phyloP scores from a whole-genome alignment of 2,797 vertebrate species.

The Enteromius fasciolatus region DNA sequence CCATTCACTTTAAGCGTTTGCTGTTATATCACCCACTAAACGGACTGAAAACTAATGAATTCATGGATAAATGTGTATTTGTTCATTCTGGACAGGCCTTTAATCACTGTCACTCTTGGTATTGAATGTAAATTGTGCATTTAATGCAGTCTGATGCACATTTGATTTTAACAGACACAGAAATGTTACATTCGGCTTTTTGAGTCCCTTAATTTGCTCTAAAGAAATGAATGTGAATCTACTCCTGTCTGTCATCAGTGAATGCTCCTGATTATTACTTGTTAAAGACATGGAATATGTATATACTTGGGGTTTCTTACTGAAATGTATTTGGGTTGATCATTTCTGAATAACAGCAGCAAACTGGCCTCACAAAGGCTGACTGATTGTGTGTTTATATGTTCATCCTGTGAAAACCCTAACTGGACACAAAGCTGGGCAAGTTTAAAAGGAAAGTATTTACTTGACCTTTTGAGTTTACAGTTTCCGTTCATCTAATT shows the following conservation, averaged over 20 bases:
- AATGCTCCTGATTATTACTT: conserved; percentile 44
- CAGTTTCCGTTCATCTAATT: conserved; percentile 32
- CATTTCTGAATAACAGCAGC: conserved; percentile 17
- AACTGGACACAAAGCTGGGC: background rate
- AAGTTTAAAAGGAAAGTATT: conserved; percentile 14
- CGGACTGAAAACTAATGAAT: background rate
- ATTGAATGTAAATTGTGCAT: conserved; percentile 50
- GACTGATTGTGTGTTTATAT: conserved; percentile 13
- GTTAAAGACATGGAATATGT: conserved; percentile 34
- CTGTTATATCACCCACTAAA: background rate
- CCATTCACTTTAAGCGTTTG: background rate
- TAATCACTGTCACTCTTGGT: conserved; percentile 34
- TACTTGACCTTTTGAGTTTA: background rate
- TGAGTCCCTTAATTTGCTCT: conserved; percentile 27
- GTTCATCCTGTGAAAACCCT: conserved; percentile 1
- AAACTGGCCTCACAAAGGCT: conserved; percentile 33
- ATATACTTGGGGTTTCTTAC: conserved; percentile 23
- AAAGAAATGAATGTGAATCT: conserved; percentile 52
- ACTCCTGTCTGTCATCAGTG: conserved; percentile 16
- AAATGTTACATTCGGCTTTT: conserved; percentile 33
- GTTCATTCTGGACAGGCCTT: conserved; percentile 36
- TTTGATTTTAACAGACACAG: conserved; percentile 8
- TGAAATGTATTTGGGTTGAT: conserved; percentile 23
- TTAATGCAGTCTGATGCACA: conserved; percentile 34
- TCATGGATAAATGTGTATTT: conserved; percentile 2